These are phyloP conservation scores for Formicarius rufipectus DNA, from an alignment of 2,113 vertebrate genomes.

Conservation along the genomic window DNA sequence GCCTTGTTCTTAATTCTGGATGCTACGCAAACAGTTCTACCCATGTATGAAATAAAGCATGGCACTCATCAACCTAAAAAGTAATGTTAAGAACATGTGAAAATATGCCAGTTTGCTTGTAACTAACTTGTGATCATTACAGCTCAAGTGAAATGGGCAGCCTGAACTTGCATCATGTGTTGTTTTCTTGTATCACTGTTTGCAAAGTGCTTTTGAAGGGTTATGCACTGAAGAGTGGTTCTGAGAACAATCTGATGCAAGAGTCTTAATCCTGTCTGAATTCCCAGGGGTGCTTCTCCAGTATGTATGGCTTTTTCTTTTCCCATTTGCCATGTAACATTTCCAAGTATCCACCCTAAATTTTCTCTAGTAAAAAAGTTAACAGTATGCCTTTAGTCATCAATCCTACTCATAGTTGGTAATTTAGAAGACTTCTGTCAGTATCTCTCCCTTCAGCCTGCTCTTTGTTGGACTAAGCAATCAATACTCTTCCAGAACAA, in stretches of 20 bases:
- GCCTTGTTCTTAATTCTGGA: background rate
- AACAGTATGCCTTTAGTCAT: background rate
- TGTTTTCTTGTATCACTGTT: background rate
- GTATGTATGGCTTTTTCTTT: background rate
- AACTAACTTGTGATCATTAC: accelerated
- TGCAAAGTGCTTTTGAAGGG: background rate
- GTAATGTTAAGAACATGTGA: background rate
- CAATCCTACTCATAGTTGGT: background rate
- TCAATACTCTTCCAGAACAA: accelerated
- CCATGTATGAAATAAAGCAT: background rate
- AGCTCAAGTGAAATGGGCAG: background rate
- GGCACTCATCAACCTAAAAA: background rate
- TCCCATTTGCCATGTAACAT: accelerated
- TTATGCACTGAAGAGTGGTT: background rate
- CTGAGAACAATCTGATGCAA: background rate
- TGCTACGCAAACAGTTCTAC: accelerated
- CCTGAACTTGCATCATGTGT: background rate
- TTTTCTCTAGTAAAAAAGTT: background rate
- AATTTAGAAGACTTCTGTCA: background rate
- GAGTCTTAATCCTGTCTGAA: background rate
- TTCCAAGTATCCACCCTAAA: background rate
- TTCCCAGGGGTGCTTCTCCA: background rate
- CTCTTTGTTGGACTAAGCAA: background rate
- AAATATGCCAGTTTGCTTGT: background rate
- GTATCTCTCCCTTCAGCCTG: background rate